phyloP scores from a whole-genome alignment of 2,797 vertebrate species.

The Micrastur ruficollis region DNA sequence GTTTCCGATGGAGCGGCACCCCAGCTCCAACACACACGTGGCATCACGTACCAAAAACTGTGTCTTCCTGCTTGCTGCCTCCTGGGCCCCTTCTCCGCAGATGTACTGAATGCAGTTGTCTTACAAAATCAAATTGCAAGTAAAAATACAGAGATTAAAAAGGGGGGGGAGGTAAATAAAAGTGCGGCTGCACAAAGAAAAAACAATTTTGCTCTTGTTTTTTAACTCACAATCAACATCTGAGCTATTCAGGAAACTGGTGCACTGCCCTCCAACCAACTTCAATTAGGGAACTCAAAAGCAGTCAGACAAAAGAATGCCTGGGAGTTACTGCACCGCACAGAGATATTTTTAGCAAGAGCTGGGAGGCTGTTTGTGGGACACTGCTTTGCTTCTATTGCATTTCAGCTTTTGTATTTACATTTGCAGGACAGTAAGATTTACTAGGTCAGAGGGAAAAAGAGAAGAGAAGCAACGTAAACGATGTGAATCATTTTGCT shows the following conservation, averaged over 20 bases:
- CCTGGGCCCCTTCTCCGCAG: not conserved
- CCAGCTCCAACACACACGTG: not conserved
- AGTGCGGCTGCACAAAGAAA: not conserved
- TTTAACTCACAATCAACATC: slow-evolving; percentile 50
- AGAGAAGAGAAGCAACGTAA: not conserved
- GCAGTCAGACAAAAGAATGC: slow-evolving; percentile 63
- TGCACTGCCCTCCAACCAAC: slow-evolving; percentile 42
- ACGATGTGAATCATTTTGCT: not conserved
- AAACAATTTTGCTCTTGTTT: slow-evolving; percentile 49
- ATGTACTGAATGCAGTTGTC: not conserved
- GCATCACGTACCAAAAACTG: not conserved
- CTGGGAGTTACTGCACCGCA: slow-evolving; percentile 63
- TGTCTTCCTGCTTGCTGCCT: not conserved
- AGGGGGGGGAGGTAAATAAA: not conserved
- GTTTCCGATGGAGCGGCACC: not conserved
- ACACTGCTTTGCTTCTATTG: not conserved
- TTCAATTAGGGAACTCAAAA: slow-evolving; percentile 55
- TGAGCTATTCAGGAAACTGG: slow-evolving; percentile 31
- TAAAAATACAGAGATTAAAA: not conserved
- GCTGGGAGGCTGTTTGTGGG: slow-evolving; percentile 38
- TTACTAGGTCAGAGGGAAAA: slow-evolving; percentile 34
- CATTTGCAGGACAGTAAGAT: slow-evolving; percentile 4
- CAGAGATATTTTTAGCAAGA: slow-evolving; percentile 41
- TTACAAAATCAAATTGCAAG: not conserved
- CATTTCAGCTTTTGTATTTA: slow-evolving; percentile 28